Conservation (phyloP, 2,113 vertebrate species). For the Pleuronectes platessa region DNA sequence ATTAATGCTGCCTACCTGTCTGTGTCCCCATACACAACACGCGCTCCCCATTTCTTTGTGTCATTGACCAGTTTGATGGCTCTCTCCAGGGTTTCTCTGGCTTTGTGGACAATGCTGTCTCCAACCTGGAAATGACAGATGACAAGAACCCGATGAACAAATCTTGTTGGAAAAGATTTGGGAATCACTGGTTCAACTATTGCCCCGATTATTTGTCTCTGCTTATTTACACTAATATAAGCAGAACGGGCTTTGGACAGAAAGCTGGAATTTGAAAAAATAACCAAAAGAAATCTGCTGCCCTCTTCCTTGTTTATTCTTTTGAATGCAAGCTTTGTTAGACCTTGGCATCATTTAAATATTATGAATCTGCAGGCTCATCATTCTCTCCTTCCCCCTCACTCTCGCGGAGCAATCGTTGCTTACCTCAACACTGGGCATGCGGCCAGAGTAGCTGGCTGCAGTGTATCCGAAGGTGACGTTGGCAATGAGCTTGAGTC, state of each 20-base stretch:
- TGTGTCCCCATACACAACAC: slow-evolving; percentile 96
- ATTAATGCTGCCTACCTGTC: slow-evolving; percentile 83
- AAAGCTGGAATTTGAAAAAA: neutral
- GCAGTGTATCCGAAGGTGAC: slow-evolving; percentile 95
- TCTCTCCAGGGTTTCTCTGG: slow-evolving; percentile 96
- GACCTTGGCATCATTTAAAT: neutral
- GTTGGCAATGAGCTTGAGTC: slow-evolving; percentile 96
- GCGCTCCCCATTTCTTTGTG: slow-evolving; percentile 97
- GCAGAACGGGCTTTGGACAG: neutral
- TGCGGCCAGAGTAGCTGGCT: slow-evolving; percentile 95
- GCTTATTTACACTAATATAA: too few species aligned
- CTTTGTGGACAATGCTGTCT: slow-evolving; percentile 98
- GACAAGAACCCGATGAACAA: neutral
- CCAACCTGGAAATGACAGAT: slow-evolving; percentile 84
- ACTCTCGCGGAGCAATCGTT: neutral
- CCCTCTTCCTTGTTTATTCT: neutral
- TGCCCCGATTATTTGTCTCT: too few species aligned
- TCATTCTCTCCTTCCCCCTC: neutral
- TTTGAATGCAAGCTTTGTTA: neutral
- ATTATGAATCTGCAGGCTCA: neutral
- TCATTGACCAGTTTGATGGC: slow-evolving; percentile 97
- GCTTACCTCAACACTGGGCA: slow-evolving; percentile 93
- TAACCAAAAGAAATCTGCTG: neutral
- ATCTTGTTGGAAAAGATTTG: neutral
- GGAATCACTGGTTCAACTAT: neutral